Conservation (phyloP, 2,797 vertebrate species). For the Bryconaethiops microstoma region DNA sequence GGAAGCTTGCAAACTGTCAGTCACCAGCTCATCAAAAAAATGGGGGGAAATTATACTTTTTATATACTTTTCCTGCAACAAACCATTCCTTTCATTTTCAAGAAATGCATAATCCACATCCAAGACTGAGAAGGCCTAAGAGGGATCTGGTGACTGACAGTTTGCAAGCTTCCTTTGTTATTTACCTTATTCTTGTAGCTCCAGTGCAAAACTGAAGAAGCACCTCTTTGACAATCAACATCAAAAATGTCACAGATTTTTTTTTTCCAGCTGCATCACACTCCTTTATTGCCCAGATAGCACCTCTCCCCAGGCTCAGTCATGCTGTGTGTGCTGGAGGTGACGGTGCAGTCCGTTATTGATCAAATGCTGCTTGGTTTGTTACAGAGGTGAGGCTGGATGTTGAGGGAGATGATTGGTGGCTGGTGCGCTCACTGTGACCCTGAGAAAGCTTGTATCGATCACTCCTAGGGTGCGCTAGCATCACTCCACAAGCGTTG, state of each 20-base stretch:
- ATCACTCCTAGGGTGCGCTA: not conserved
- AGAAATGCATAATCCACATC: too few relatives aligned
- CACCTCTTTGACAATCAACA: too few relatives aligned
- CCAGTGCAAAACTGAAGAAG: too few relatives aligned
- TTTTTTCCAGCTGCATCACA: not conserved
- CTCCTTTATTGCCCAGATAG: not conserved
- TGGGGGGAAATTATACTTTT: too few relatives aligned
- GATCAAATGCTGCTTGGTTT: not conserved
- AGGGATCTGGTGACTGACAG: too few relatives aligned
- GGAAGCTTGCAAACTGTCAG: too few relatives aligned
- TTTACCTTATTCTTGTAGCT: too few relatives aligned
- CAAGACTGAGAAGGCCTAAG: too few relatives aligned
- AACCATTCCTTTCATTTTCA: too few relatives aligned
- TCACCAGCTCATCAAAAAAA: not conserved
- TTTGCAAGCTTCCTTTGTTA: too few relatives aligned
- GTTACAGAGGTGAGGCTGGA: conserved; percentile 6
- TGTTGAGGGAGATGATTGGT: conserved; percentile 2
- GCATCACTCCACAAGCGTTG: not conserved
- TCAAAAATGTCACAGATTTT: not conserved
- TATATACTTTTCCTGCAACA: too few relatives aligned
- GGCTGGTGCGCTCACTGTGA: not conserved
- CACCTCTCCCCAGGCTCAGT: not conserved
- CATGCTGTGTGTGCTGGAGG: not conserved
- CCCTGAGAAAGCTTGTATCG: conserved; percentile 14
- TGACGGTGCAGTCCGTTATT: not conserved